phyloP scores from a whole-genome alignment of 2,797 vertebrate genomes.

The Loriculus beryllinus region DNA sequence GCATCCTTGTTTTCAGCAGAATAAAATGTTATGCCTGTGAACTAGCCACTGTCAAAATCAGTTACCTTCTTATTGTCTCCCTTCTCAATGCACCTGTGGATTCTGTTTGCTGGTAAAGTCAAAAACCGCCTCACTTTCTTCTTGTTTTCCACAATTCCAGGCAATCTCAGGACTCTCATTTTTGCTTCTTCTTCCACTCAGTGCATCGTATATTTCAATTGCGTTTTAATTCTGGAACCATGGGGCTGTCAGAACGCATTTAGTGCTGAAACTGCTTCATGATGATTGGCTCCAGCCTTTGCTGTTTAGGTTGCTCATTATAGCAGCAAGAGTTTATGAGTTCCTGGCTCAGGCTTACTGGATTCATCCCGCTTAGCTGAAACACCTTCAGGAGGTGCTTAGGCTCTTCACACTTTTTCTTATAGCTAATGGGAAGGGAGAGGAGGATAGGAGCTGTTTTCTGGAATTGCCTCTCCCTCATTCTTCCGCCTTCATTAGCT shows the following conservation, averaged over 20 bases:
- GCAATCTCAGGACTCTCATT: not conserved
- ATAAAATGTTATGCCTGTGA: slow-evolving; percentile 9
- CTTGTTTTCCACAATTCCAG: not conserved
- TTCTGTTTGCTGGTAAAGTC: not conserved
- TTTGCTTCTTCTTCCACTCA: not conserved
- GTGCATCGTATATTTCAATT: not conserved
- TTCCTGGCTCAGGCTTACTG: not conserved
- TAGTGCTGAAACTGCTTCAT: not conserved
- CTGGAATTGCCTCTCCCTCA: not conserved
- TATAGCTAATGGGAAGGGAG: not conserved
- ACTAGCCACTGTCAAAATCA: slow-evolving; percentile 31
- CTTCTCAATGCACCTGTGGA: slow-evolving; percentile 2
- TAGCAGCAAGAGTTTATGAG: not conserved
- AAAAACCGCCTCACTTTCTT: not conserved
- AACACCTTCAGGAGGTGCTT: not conserved
- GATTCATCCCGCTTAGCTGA: not conserved
- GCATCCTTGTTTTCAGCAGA: not conserved
- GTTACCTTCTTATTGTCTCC: not conserved
- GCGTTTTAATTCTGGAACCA: not conserved
- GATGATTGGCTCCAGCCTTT: not conserved
- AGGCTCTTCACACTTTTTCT: not conserved
- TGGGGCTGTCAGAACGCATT: not conserved
- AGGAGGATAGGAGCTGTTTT: not conserved
- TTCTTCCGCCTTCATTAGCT: not conserved
- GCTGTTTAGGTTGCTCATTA: not conserved